Conservation (phyloP, 2,888 invertebrate species). For the Slavum lentiscoides region DNA sequence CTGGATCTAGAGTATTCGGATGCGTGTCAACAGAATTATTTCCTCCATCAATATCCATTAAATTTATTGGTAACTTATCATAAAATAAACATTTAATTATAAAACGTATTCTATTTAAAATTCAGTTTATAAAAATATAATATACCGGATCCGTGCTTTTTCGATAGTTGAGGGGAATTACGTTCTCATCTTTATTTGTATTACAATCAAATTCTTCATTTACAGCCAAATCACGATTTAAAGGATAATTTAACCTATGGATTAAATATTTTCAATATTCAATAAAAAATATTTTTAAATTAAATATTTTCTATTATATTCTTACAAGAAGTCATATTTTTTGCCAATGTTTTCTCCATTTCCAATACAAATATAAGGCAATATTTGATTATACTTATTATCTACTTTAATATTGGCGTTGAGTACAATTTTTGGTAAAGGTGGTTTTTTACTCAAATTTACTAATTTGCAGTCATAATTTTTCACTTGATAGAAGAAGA, state of each 20-base stretch:
- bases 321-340: conserved; percentile 47
- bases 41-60: conserved; percentile 15
- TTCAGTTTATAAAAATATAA: not conserved
- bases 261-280: not conserved
- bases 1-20: conserved; percentile 5
- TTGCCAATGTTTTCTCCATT: conserved; percentile 42
- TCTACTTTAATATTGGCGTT: conserved; percentile 40
- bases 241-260: conserved; percentile 20
- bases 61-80: conserved; percentile 24
- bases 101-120: not conserved
- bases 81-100: not conserved
- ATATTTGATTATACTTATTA: conserved; percentile 21
- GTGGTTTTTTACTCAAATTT: conserved; percentile 13
- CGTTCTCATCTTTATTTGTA: not conserved
- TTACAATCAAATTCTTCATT: conserved; percentile 43
- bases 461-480: conserved; percentile 25
- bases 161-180: not conserved
- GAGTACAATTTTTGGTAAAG: conserved; percentile 23
- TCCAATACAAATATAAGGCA: conserved; percentile 37
- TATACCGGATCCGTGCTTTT: conserved; percentile 15
- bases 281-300: too few relatives aligned
- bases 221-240: conserved; percentile 31
- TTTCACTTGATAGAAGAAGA: not conserved
- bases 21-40: not conserved
- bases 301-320: not conserved